phyloP scores from a whole-genome alignment of 2,888 invertebrate species.

The Pyralis farinalis region DNA sequence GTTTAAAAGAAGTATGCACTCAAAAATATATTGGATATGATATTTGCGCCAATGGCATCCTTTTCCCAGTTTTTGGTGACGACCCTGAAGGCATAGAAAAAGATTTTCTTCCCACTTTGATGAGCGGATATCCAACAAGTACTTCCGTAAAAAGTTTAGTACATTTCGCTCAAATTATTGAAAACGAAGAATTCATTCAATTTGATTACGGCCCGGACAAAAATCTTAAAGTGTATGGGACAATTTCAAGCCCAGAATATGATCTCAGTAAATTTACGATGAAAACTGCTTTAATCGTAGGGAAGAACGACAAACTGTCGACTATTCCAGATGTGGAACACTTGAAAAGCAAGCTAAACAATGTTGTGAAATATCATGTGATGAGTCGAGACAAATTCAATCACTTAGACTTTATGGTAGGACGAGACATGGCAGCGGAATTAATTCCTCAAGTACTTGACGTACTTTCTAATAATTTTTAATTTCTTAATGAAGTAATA shows the following conservation, averaged over 20 bases:
- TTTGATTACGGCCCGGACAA: constrained; percentile 15
- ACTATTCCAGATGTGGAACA: constrained; percentile 27
- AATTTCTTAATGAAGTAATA: too few relatives aligned
- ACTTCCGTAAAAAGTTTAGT: constrained; percentile 28
- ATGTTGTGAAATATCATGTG: constrained; percentile 31
- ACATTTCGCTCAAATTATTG: constrained; percentile 36
- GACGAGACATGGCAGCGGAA: constrained; percentile 25
- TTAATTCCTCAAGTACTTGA: background rate
- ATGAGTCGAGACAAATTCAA: constrained; percentile 30
- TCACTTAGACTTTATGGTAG: constrained; percentile 39
- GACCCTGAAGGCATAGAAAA: constrained; percentile 73
- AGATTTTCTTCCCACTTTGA: constrained; percentile 41
- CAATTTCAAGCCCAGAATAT: constrained; percentile 26
- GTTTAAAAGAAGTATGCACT: constrained; percentile 20
- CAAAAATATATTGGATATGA: constrained; percentile 18
- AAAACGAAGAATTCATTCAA: constrained; percentile 17
- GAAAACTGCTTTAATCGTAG: constrained; percentile 56
- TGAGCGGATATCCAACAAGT: constrained; percentile 33
- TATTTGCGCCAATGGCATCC: constrained; percentile 41
- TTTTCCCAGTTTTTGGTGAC: constrained; percentile 63
- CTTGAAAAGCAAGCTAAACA: constrained; percentile 27
- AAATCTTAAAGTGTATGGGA: constrained; percentile 23
- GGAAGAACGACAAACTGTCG: constrained; percentile 75
- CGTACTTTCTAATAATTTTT: background rate
- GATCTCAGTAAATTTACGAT: constrained; percentile 30